Conservation (phyloP, 2,113 vertebrate genomes). For the Cyphomyrus plagiostoma region DNA sequence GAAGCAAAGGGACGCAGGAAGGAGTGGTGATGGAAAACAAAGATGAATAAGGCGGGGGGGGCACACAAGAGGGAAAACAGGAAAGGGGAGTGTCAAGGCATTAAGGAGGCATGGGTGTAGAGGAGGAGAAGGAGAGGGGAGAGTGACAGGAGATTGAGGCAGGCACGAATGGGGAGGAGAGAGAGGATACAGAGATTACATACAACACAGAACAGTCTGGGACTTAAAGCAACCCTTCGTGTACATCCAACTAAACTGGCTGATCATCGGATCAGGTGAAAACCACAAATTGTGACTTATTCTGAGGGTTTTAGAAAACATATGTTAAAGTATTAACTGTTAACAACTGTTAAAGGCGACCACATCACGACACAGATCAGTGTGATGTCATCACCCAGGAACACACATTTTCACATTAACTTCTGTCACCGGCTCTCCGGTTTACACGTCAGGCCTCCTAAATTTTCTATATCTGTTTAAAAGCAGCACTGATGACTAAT, state of each 20-base stretch:
- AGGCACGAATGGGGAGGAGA: background rate
- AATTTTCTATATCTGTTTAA: background rate
- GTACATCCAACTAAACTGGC: background rate
- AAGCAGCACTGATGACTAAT: background rate
- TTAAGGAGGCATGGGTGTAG: slow-evolving; percentile 19
- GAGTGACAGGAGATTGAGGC: background rate
- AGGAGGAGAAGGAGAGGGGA: slow-evolving; percentile 25
- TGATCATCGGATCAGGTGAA: background rate
- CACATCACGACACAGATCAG: background rate
- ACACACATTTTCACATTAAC: background rate
- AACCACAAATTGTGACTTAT: background rate
- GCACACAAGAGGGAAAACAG: background rate
- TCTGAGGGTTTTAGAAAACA: background rate
- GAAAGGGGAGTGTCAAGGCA: background rate
- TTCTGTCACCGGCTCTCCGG: background rate
- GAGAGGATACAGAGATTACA: background rate
- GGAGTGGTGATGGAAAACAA: slow-evolving; percentile 26
- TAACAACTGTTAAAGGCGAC: background rate
- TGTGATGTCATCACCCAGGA: background rate
- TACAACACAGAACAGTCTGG: background rate
- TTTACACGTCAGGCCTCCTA: background rate
- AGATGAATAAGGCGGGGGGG: background rate
- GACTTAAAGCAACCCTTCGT: background rate
- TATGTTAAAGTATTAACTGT: too few species aligned
- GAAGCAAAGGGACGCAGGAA: background rate